Evolutionary conservation across 2,888 invertebrate species (phyloP), one percentile per base, ranked within the genome.

Genomic region (Acanthococcus lagerstroemiae): DNA sequence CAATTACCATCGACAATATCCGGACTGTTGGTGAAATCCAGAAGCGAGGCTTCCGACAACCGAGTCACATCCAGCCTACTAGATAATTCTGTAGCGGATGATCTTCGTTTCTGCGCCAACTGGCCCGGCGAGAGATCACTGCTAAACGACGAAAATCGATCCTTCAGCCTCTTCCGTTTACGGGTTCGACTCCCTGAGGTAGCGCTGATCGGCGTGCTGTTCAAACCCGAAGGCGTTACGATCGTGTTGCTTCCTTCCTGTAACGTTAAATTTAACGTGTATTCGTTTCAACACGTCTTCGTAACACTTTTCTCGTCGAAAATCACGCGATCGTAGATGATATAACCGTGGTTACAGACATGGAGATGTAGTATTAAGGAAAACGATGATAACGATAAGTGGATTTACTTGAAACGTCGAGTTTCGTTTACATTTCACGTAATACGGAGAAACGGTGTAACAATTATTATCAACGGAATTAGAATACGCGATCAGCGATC

Each of bases 11-110:
- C 69, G 52, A 24, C 56, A 37, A 69, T 44, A 65, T 88, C 88
- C 1, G 90, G 90, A 77, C 89, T 88, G 61, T 86, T 83, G 61
- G 93, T 92, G 73, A 88, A 88, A 75, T 95, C 95, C 70, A 95
- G 81, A 76, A 93, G 87, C 72, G 92, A 93, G 30, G 88, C 89
- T 55, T 68, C 68, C 3, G 69, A 69, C 7, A 65, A n/a, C 6
- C 68, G 56, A 70, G 90, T 90, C 65, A 90, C 84, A 70, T 90
- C 90, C 67, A 92, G 81, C 68, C 88, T 81, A 37, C 88, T 90
- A 55, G 90, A 86, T n/a, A n/a, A n/a, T 55, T 90, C 85, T 5
- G 90, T 90, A 55, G 90, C 85, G 6, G 90, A 90, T 1, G 92
- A 91, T 69, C 92, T 83, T 25, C 93, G 82, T 77, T 93, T 93